These are phyloP conservation scores for Drosophila eohydei DNA, from an alignment of 2,888 invertebrate species.

Conservation along the genomic window DNA sequence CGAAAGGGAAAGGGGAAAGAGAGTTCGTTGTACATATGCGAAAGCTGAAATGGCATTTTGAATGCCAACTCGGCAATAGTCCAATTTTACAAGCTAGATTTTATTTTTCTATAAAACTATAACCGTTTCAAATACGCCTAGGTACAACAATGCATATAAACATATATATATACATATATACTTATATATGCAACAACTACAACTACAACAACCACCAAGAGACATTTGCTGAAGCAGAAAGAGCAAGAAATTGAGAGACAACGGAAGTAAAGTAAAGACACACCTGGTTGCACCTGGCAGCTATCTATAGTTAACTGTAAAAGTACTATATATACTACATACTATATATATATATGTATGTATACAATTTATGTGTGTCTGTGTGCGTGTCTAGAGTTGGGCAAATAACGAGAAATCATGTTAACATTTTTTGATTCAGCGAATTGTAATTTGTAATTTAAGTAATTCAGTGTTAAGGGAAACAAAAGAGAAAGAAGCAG, in stretches of 20 bases:
- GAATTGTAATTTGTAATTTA: constrained; percentile 48
- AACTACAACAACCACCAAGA: constrained; percentile 38
- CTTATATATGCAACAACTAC: constrained; percentile 6
- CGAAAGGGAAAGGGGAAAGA: neutral
- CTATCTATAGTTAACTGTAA: constrained; percentile 37
- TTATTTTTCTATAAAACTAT: constrained; percentile 53
- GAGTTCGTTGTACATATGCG: constrained; percentile 38
- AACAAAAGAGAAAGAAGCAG: constrained; percentile 45
- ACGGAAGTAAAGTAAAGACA: constrained; percentile 28
- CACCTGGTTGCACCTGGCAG: constrained; percentile 39
- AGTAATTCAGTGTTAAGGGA: constrained; percentile 46
- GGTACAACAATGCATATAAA: constrained; percentile 33
- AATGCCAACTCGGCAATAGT: constrained; percentile 56
- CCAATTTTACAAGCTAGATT: constrained; percentile 54
- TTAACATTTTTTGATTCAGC: constrained; percentile 56
- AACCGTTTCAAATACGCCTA: constrained; percentile 26
- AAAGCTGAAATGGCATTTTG: constrained; percentile 37
- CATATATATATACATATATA: constrained; percentile 1
- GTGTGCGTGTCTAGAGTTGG: constrained; percentile 10
- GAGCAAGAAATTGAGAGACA: constrained; percentile 8
- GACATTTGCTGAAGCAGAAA: constrained; percentile 48
- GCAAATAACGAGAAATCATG: constrained; percentile 32
- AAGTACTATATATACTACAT: constrained; percentile 20
- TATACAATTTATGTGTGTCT: constrained; percentile 19
- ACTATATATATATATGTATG: constrained; percentile 18